Base-by-base conservation (phyloP, 2,888 invertebrate species). In the Chirona hameri region DNA sequence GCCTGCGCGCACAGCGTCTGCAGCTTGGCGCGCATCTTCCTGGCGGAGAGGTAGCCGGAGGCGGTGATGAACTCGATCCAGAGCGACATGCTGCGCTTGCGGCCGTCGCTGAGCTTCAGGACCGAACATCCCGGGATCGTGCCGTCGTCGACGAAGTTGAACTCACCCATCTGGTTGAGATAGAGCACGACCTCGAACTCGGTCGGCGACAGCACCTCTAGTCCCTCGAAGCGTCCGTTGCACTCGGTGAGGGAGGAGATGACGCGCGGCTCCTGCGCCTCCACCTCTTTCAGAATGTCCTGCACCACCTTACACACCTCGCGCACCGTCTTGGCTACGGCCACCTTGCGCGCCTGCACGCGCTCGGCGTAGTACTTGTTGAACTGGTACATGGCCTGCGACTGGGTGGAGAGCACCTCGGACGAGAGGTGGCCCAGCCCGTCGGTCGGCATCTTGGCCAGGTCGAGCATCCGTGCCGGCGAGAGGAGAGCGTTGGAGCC, bases 31-130 rank as follows among this genome's bases (percentile, higher is more conserved):
- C 97, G 92, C 86, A 98, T 98, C 89, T 98, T 98, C 79, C 97
- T 90, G 18, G 97, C 97, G 0, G 96, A 96, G 72, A 98, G 89
- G 88, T 98, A 98, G 0, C 97, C 97, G 5, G 96, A 96, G 7
- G 97, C 97, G 0, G 97, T 98, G 87, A 98, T 98, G 90, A 98
- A 98, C 89, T 98, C 97, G 81, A 98, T 97, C 97, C 97, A 98
- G 10, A 98, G 90, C 0, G 97, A 97, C 97, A 98, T 98, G 86
- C 97, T 97, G 81, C 98, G 91, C 88, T 98, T 98, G 85, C 97
- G 91, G 83, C 97, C 97, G 90, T 97, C 97, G 90, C 95, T 95
- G 81, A 97, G 91, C 88, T 98, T 98, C 69, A 98, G 90, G 79
- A 97, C 97, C 29, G 97, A 96, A 89, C 96, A 96, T 24, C 97